Base-by-base conservation (phyloP, 2,888 invertebrate genomes). In the Adelognathus sp. region DNA sequence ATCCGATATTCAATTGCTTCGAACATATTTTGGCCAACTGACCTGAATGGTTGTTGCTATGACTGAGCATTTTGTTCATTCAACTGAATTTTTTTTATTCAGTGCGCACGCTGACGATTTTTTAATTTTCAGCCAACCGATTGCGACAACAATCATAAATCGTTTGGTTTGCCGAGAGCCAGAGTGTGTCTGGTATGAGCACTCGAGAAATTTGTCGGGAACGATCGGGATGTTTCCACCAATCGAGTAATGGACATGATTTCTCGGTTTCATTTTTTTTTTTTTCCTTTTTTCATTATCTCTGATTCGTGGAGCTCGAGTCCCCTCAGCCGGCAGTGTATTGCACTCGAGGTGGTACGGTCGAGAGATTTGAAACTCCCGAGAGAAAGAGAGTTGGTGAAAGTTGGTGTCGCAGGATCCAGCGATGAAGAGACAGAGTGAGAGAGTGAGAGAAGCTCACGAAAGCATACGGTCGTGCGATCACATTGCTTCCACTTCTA, bases 381-480 rank as follows among this genome's bases (percentile, higher is more conserved):
- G 46, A 67, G 54, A 46, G 33, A 46, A 36, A 41, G 7, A 58
- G 3, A 70, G 7, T 7, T 33, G 7, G 18, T 11, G 41, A 76
- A 66, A 67, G 79, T 83, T 77, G 66, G 66, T 63, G 66, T 64
- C 72, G n/a, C n/a, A n/a, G 70, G 73, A 79, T 81, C 58, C 69
- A 54, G 46, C 33, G 52, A 39, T 16, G 11, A 6, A 60, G 67
- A 67, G 39, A 60, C 31, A 11, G 61, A 71, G 29, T 50, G 71
- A 79, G 44, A 74, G 66, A 52, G 70, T 71, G 63, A 61, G 54
- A 64, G 70, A 50, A n/a, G 50, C 64, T n/a, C 64, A 64, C 27
- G 39, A 29, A 29, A 18, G 50, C 44, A 60, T 71, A 76, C 50
- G 70, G 33, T 75, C 58, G 52, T 73, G 14, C 56, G 63, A 69